Percentiles rank a stretch among this genome's conserved stretches.
These are phyloP conservation scores for Diuraphis noxia DNA, from an alignment of 1,140 invertebrate species.

Conservation along the genomic window DNA sequence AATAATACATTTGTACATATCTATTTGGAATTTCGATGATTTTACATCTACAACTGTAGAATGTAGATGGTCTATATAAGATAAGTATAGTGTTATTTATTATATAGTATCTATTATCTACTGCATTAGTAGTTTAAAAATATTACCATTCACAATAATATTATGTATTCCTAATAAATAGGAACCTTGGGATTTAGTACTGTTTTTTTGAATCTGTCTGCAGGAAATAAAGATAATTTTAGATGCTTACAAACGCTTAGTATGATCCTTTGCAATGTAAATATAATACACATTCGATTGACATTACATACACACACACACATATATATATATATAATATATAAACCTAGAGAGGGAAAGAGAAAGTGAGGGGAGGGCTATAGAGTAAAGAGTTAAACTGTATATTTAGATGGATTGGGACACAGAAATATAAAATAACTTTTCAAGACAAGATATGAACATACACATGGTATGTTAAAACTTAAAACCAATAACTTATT, in stretches of 20 bases:
- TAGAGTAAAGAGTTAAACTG: not conserved
- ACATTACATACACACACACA: not conserved
- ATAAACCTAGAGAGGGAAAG: too few species aligned
- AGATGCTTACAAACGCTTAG: not conserved
- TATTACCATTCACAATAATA: not conserved
- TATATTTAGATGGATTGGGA: not conserved
- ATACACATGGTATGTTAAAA: not conserved
- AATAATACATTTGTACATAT: not conserved
- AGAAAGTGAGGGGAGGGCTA: too few species aligned
- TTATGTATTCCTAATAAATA: not conserved
- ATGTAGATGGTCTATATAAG: not conserved
- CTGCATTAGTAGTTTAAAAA: not conserved
- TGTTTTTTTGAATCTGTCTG: not conserved
- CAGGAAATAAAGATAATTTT: slow-evolving; percentile 13
- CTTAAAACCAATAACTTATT: slow-evolving; percentile 18
- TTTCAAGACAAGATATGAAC: not conserved
- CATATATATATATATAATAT: not conserved
- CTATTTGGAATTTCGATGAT: not conserved
- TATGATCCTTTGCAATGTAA: not conserved
- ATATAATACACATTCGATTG: not conserved
- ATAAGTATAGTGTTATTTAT: not conserved
- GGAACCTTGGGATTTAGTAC: not conserved
- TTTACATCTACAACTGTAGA: not conserved
- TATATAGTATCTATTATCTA: not conserved
- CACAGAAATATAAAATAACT: not conserved